Base-by-base conservation (phyloP, 1,140 invertebrate species). In the Formica exsecta region DNA sequence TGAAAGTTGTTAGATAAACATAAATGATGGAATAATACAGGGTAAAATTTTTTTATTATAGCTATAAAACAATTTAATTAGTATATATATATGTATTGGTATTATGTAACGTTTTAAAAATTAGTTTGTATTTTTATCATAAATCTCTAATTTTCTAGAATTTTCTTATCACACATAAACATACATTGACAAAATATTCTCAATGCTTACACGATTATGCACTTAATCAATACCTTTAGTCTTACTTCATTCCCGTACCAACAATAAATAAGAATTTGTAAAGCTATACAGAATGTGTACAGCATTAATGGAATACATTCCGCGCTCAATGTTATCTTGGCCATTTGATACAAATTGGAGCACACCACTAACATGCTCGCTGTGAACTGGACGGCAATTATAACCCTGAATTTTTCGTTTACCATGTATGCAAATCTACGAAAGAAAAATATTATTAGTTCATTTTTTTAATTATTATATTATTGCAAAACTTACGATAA, bases 181-280 rank as follows among this genome's bases (percentile, higher is more conserved):
- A 29, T 32, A 77, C 6, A 13, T 59, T 61, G 9, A 77, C 19
- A 9, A 25, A 61, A 75, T 8, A 16, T 19, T 9, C 11, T 25
- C 8, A 54, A 38, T 22, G 48, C 13, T 2, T 75, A n/a, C 54
- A 11, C 51, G 1, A 89, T 86, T 66, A 81, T n/a, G 13, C n/a
- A 84, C 8, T 70, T 51, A 75, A n/a, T 44, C 16, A 41, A 2
- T 76, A 89, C 88, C 87, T 89, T 89, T 13, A 88, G 11, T 75
- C 59, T 96, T 0, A 96, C 92, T 89, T 96, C 95, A 85, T 95
- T 95, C 1, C 96, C 96, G 85, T 95, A 96, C 95, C 96, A 96
- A 87, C 95, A 96, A 80, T 96, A 96, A 0, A 96, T 88, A 44
- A 95, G 94, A 19, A 96, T 91, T 76, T 96, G 91, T 1, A 86